phyloP scores from a whole-genome alignment of 2,113 vertebrate species.

The Acanthochromis polyacanthus region DNA sequence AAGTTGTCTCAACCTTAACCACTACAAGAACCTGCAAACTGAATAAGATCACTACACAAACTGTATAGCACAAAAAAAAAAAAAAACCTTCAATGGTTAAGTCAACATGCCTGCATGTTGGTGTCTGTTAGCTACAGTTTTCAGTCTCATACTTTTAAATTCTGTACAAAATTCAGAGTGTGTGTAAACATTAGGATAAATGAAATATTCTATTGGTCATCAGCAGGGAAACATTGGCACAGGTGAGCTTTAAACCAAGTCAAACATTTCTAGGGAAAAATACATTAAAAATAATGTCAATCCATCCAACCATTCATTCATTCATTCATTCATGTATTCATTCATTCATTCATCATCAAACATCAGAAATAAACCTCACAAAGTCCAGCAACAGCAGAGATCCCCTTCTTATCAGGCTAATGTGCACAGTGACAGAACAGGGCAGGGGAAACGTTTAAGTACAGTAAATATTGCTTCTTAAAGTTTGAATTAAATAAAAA shows the following conservation, averaged over 20 bases:
- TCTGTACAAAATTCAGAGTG: constrained; percentile 78
- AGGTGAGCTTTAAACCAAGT: constrained; percentile 68
- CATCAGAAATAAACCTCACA: constrained; percentile 19
- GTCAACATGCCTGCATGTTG: constrained; percentile 93
- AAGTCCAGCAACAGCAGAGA: constrained; percentile 36
- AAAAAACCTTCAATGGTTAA: constrained; percentile 48
- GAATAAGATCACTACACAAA: constrained; percentile 23
- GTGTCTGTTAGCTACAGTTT: constrained; percentile 72
- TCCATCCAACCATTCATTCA: constrained; percentile 11
- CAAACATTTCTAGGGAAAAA: constrained; percentile 23
- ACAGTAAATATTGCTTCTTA: constrained; percentile 41
- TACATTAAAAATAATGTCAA: constrained; percentile 3
- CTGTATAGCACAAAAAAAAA: constrained; percentile 40
- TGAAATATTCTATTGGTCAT: constrained; percentile 64
- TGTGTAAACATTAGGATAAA: constrained; percentile 71
- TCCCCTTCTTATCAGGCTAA: constrained; percentile 14
- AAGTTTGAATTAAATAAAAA: constrained; percentile 45
- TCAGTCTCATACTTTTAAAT: constrained; percentile 67
- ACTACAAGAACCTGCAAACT: constrained; percentile 11
- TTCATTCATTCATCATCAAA: too few relatives aligned
- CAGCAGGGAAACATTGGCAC: constrained; percentile 84
- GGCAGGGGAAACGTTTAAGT: constrained; percentile 6
- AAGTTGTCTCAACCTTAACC: constrained; percentile 10
- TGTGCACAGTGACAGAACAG: constrained; percentile 51
- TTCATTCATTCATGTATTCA: too few relatives aligned